phyloP scores from a whole-genome alignment of 2,888 invertebrate species.

The Eupithecia vulgata region DNA sequence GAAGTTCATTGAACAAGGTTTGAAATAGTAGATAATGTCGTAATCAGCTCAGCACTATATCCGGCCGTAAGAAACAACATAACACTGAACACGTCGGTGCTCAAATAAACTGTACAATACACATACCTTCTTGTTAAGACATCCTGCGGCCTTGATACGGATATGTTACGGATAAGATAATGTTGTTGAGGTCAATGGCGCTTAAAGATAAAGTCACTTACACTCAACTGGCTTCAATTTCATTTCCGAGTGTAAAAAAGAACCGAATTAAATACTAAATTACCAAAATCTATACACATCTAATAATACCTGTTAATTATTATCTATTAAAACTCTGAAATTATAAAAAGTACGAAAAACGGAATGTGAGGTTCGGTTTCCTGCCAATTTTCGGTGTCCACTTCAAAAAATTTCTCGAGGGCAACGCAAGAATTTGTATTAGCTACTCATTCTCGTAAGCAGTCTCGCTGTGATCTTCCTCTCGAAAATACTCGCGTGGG shows the following conservation, averaged over 20 bases:
- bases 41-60: background rate
- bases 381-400: background rate
- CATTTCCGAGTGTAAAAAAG: background rate
- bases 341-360: background rate
- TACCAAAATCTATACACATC: background rate
- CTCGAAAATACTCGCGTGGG: background rate
- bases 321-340: no score
- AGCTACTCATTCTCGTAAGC: background rate
- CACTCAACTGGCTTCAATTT: slow-evolving; percentile 12
- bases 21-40: background rate
- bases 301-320: background rate
- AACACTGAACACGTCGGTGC: background rate
- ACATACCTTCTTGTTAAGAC: slow-evolving; percentile 11
- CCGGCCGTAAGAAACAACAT: background rate
- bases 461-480: background rate
- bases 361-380: background rate
- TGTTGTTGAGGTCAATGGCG: slow-evolving; percentile 27
- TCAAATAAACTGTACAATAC: background rate
- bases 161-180: slow-evolving; percentile 24
- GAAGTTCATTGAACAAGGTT: background rate
- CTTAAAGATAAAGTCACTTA: slow-evolving; percentile 19
- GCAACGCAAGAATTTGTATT: background rate
- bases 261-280: background rate
- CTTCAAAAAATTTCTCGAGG: background rate
- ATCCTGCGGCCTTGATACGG: slow-evolving; percentile 25